A percentile compares a stretch with the other conserved stretches of the same genome.
Conservation (phyloP, 2,113 vertebrate species). For the Burhinus oedicnemus region DNA sequence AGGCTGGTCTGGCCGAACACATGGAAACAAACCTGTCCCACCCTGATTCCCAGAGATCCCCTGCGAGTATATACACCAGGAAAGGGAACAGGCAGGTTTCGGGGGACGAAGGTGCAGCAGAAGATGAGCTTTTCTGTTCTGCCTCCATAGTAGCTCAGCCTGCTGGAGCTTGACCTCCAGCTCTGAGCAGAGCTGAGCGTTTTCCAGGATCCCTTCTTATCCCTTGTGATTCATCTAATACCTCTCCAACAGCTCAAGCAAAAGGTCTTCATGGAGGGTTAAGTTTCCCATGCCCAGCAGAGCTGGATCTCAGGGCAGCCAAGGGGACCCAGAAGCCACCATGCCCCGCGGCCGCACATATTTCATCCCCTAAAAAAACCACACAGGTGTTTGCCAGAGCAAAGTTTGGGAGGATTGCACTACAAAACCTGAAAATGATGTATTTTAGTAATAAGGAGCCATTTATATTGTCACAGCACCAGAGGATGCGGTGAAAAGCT, state of each 20-base stretch:
- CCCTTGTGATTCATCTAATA: neutral
- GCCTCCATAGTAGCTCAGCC: neutral
- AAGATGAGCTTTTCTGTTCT: neutral
- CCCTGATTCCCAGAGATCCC: accelerated
- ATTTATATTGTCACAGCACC: neutral
- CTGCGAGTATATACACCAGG: neutral
- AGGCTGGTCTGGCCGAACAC: neutral
- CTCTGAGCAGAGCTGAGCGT: neutral
- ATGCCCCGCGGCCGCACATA: accelerated
- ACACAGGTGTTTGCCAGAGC: neutral
- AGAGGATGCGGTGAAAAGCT: neutral
- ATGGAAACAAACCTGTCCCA: neutral
- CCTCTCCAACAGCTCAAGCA: neutral
- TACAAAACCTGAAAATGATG: neutral
- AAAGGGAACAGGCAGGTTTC: neutral
- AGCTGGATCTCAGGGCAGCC: neutral
- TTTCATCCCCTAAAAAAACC: neutral
- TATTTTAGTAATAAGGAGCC: neutral
- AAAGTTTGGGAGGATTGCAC: neutral
- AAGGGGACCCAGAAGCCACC: neutral
- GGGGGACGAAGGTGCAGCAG: neutral
- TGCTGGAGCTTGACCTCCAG: neutral
- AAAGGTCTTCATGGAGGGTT: neutral
- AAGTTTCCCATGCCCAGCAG: neutral
- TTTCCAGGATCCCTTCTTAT: neutral